Base-by-base conservation (phyloP, 2,113 vertebrate genomes). In the Cygnus buccinator region DNA sequence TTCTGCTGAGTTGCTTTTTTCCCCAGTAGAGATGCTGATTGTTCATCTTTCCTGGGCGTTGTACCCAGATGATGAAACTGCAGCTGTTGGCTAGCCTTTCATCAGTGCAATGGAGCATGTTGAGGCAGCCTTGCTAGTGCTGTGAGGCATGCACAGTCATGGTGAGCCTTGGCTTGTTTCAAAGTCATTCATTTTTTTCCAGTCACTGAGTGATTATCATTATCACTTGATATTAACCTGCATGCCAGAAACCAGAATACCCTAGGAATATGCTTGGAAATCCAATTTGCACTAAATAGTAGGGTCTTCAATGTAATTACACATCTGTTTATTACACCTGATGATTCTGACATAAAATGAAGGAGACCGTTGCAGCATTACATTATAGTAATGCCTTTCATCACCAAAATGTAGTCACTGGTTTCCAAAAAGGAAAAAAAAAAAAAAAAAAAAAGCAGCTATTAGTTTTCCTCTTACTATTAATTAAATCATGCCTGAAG, bases 401-500 rank as follows among this genome's bases (percentile, higher is more conserved):
- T 59, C 29, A 55, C 16, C 26, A 26, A 39, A 63, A 25, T 35
- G 31, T 15, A 91, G 43, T 75, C 33, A 44, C 33, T 25, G 55
- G 67, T 35, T 41, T 55, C 35, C 37, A 35, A 46, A 58, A 67
- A 29, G 37, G 28, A 28, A 29, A 79, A 6, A 17, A 13, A 9
- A 28, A 80, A 52, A 52, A 62, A 48, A 11, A 29, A 48, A 48
- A 48, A 48, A 48, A 22, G 20, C 46, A 57, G 5, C 37, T 58
- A 59, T 84, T 90, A 75, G 29, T 9, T 70, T 75, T 72, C 23
- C 9, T 77, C 37, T 50, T 78, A 67, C 67, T 75, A 66, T 67
- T 90, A 92, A 95, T 93, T 84, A 87, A 94, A 72, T 87, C 52
- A 82, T 63, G 16, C 33, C 52, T 52, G 65, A 84, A 90, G 43